These are phyloP conservation scores for Vidua chalybeata DNA, from an alignment of 2,113 vertebrate genomes.

Conservation along the genomic window DNA sequence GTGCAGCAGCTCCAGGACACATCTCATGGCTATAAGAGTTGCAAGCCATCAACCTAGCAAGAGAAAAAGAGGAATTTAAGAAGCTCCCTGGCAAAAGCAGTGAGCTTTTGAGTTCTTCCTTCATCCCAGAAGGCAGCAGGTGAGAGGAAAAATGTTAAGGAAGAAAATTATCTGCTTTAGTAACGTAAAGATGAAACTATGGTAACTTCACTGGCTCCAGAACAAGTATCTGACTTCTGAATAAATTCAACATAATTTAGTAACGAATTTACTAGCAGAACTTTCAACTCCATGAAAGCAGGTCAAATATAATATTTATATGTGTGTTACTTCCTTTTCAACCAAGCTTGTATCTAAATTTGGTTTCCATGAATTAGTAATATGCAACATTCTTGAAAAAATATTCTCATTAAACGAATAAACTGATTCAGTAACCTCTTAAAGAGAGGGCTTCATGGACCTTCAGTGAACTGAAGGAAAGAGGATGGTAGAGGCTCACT, in stretches of 20 bases:
- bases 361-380: slow-evolving; percentile 6
- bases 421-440: not conserved
- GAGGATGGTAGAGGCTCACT: not conserved
- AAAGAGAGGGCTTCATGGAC: not conserved
- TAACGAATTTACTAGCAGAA: not conserved
- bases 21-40: not conserved
- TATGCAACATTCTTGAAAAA: not conserved
- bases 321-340: not conserved
- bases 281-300: not conserved
- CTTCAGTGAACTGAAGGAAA: not conserved
- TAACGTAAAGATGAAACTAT: not conserved
- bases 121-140: not conserved
- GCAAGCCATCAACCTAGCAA: not conserved
- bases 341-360: not conserved
- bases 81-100: not conserved
- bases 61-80: not conserved
- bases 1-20: not conserved
- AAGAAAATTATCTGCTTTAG: not conserved
- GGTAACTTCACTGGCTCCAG: not conserved
- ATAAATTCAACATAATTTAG: not conserved
- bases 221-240: not conserved
- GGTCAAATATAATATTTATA: not conserved
- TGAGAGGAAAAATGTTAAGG: not conserved
- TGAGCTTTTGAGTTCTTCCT: not conserved
- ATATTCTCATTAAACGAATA: not conserved